Percentiles rank a stretch among this genome's conserved stretches.
Evolutionary conservation across 2,113 vertebrate genomes (phyloP).

Genomic region (Cercopithecus mona): DNA sequence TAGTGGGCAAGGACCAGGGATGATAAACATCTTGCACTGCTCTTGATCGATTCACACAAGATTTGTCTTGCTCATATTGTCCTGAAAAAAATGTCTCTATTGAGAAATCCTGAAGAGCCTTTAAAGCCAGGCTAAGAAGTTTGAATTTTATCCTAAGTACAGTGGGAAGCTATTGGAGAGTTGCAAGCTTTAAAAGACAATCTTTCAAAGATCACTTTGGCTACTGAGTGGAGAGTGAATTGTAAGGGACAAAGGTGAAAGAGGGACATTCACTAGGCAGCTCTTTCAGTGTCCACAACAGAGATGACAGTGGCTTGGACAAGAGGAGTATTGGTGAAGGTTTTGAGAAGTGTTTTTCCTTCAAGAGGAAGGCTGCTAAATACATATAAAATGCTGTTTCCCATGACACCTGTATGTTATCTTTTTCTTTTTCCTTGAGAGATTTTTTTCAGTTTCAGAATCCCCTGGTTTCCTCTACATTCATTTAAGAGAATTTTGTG

Average conservation of each 20-base stretch:
- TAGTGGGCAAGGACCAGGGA: neutral
- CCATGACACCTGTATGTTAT: neutral
- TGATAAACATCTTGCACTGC: neutral
- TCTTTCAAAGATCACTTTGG: neutral
- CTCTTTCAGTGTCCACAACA: neutral
- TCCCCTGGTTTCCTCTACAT: neutral
- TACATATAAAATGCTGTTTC: neutral
- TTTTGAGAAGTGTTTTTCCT: neutral
- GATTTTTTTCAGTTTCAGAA: slow-evolving; percentile 41
- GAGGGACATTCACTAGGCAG: neutral
- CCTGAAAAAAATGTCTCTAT: neutral
- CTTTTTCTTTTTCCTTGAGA: neutral
- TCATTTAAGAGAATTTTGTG: slow-evolving; percentile 7
- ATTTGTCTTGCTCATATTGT: neutral
- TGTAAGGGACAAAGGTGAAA: neutral
- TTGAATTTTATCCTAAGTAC: neutral
- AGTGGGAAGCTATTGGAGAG: neutral
- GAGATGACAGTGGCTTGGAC: neutral
- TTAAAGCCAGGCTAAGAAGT: neutral
- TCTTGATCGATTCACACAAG: accelerated
- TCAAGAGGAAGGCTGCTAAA: neutral
- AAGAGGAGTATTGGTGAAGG: neutral
- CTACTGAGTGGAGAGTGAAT: neutral
- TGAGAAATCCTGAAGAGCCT: neutral
- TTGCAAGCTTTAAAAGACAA: neutral